Evolutionary conservation across 2,797 vertebrate genomes (phyloP).

Genomic region (Carduelis carduelis): DNA sequence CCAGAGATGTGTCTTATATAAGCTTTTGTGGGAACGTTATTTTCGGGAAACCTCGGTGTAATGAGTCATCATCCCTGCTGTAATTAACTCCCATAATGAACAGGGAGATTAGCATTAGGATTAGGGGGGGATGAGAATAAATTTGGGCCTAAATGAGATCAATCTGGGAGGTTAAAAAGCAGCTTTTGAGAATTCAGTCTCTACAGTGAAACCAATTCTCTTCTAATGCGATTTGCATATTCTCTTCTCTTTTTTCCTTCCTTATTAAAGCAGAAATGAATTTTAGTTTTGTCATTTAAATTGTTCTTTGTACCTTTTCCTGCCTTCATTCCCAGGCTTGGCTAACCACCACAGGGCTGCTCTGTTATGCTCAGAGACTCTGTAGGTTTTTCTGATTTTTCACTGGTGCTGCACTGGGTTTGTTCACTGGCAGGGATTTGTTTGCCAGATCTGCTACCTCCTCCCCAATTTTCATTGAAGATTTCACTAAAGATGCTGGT

Average conservation of each 20-base stretch:
- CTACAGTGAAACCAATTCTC: background rate
- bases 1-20: slow-evolving; percentile 28
- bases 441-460: background rate
- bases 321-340: background rate
- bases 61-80: slow-evolving; percentile 49
- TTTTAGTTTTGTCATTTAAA: background rate
- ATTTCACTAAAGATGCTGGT: background rate
- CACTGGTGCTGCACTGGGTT: background rate
- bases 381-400: background rate
- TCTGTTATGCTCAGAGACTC: background rate
- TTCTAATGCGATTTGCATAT: background rate
- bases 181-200: background rate
- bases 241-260: background rate
- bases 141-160: background rate
- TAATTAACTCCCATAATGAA: slow-evolving; percentile 55
- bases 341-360: background rate
- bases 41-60: slow-evolving; percentile 15
- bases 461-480: background rate
- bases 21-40: slow-evolving; percentile 16
- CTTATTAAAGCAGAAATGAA: background rate
- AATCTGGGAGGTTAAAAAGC: background rate
- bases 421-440: background rate
- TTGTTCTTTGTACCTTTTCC: background rate
- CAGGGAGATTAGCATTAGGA: slow-evolving; percentile 26
- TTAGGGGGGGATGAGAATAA: slow-evolving; percentile 1